Percentiles rank a stretch among this genome's conserved stretches.
phyloP scores from a whole-genome alignment of 2,113 vertebrate species.

The Thomomys bottae region DNA sequence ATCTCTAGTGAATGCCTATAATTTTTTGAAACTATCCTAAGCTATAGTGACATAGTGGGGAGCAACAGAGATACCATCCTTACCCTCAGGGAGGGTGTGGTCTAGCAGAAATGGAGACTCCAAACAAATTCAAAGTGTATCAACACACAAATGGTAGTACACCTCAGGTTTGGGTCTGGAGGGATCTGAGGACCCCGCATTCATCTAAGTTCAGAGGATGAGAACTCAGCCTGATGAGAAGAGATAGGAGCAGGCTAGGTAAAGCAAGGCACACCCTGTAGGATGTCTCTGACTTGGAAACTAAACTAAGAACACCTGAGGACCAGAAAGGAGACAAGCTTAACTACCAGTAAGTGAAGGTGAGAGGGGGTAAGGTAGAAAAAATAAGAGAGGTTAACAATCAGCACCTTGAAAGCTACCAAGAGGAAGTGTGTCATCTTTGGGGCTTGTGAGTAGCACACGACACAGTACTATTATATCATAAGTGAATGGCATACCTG shows the following conservation, averaged over 20 bases:
- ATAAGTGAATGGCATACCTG: background rate
- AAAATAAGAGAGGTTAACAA: background rate
- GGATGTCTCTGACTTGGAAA: background rate
- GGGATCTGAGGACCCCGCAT: background rate
- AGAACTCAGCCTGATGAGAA: background rate
- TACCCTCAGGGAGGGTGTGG: background rate
- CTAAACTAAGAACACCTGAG: conserved; percentile 1
- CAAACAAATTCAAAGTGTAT: background rate
- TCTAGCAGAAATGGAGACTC: background rate
- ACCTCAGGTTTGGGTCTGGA: background rate
- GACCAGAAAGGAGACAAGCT: background rate
- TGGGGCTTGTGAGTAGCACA: background rate
- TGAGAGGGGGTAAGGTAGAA: background rate
- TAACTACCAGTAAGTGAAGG: background rate
- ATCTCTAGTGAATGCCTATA: background rate
- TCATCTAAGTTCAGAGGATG: background rate
- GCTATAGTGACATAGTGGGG: background rate
- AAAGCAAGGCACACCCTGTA: background rate
- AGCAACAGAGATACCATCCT: background rate
- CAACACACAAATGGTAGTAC: background rate
- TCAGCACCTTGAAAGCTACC: background rate
- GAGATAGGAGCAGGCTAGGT: background rate
- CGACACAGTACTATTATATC: background rate
- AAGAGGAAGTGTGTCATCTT: background rate
- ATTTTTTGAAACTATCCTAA: background rate